Percentiles rank a stretch among this genome's conserved stretches.
These are phyloP conservation scores for Scarus forsteni DNA, from an alignment of 2,797 vertebrate genomes.

Conservation along the genomic window DNA sequence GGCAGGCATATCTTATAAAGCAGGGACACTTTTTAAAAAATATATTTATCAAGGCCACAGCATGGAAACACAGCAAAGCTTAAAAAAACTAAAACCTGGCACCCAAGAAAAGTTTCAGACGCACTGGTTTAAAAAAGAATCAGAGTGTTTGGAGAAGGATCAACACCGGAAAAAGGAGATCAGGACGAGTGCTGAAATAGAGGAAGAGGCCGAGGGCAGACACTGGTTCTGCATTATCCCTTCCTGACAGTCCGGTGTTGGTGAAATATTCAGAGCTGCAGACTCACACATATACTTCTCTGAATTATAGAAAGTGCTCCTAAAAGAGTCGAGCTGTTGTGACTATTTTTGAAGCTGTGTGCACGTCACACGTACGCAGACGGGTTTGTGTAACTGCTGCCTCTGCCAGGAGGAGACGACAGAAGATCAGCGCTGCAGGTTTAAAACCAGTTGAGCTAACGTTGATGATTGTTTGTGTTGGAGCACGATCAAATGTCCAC, in stretches of 20 bases:
- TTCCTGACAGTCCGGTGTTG: not conserved
- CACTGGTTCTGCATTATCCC: not conserved
- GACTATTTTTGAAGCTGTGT: not conserved
- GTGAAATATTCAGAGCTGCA: not conserved
- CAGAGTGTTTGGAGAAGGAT: not conserved
- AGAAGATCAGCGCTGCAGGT: not conserved
- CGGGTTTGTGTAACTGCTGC: slow-evolving; percentile 1
- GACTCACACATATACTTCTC: not conserved
- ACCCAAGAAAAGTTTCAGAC: not conserved
- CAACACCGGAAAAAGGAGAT: not conserved
- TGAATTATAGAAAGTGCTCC: not conserved
- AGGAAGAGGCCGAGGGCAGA: not conserved
- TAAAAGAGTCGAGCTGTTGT: not conserved
- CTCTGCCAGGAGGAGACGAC: not conserved
- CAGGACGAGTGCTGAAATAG: not conserved
- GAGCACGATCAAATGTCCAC: slow-evolving; percentile 3
- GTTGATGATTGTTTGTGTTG: not conserved
- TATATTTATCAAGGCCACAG: no score
- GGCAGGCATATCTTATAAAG: no score
- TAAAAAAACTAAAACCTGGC: not conserved
- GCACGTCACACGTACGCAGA: not conserved
- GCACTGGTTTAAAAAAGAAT: not conserved
- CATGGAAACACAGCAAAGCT: not conserved
- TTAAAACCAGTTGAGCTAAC: not conserved
- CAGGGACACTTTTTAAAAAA: no score